These are phyloP conservation scores for Xestia c-nigrum DNA, from an alignment of 2,888 invertebrate genomes.

Conservation along the genomic window DNA sequence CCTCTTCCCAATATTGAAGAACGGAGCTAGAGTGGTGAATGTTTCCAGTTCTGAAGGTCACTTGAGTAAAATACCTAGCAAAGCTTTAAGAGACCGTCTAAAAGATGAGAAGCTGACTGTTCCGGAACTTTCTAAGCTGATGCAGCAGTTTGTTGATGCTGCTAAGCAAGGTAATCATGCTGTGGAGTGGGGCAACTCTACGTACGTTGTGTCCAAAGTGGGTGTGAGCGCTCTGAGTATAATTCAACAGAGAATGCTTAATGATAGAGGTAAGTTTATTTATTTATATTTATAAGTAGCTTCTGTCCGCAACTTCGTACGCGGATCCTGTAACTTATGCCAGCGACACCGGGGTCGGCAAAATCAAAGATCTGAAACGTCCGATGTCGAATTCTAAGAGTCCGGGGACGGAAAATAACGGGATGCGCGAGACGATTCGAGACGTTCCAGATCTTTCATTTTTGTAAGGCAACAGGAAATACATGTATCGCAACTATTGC, in stretches of 20 bases:
- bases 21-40: conserved; percentile 94
- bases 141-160: conserved; percentile 92
- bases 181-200: conserved; percentile 90
- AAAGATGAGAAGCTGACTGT: conserved; percentile 90
- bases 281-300: no score
- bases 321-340: no score
- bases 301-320: no score
- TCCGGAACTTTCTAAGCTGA: conserved; percentile 89
- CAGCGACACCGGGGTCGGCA: no score
- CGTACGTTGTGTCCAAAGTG: conserved; percentile 94
- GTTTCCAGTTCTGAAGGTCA: conserved; percentile 93
- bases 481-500: no score
- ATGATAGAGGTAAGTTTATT: conserved; percentile 75
- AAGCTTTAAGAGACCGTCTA: conserved; percentile 87
- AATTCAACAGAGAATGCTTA: conserved; percentile 91
- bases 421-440: no score
- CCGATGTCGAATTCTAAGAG: no score
- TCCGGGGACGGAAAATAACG: no score
- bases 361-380: no score
- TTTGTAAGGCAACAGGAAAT: no score
- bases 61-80: conserved; percentile 90
- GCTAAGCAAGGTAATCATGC: conserved; percentile 82
- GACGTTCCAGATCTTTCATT: no score
- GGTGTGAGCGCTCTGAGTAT: conserved; percentile 92
- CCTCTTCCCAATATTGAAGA: conserved; percentile 93